A percentile compares a stretch with the other conserved stretches of the same genome.
Conservation (phyloP, 1,140 invertebrate species). For the Aporrectodea caliginosa region DNA sequence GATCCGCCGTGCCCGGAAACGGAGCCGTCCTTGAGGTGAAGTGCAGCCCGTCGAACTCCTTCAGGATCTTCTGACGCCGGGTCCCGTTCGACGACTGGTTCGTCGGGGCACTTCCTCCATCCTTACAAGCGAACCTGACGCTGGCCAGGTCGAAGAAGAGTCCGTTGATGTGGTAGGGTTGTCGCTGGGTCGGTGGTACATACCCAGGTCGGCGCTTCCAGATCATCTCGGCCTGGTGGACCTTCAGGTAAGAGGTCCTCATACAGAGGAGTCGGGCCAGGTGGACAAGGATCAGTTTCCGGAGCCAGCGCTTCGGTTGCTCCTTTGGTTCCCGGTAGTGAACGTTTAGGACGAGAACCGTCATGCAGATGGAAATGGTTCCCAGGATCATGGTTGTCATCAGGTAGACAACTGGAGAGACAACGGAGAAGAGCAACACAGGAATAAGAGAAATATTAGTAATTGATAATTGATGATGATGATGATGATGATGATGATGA, state of each 20-base stretch:
- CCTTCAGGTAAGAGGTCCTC: background rate
- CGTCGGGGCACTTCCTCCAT: background rate
- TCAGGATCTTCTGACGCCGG: background rate
- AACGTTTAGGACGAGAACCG: constrained; percentile 97
- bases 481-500: too few species aligned
- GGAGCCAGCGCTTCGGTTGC: constrained; percentile 91
- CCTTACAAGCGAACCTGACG: background rate
- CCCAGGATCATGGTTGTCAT: constrained; percentile 98
- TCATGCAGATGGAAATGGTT: constrained; percentile 95
- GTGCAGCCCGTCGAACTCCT: constrained; percentile 5
- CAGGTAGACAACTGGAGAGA: constrained; percentile 1
- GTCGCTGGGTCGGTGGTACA: background rate
- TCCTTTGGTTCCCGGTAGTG: constrained; percentile 91
- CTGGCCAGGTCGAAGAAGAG: background rate
- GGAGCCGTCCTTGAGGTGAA: background rate
- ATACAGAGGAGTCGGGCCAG: constrained; percentile 11
- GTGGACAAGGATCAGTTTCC: background rate
- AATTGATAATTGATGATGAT: too few species aligned
- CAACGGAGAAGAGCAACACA: too few species aligned
- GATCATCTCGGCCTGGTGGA: background rate
- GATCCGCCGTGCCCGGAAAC: background rate
- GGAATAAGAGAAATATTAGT: too few species aligned
- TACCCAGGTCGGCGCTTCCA: background rate
- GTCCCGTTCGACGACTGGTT: background rate
- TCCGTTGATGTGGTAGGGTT: background rate